A percentile compares a stretch with the other conserved stretches of the same genome.
phyloP scores from a whole-genome alignment of 37 sponge, comb jelly and placozoan species.

The Mnemiopsis leidyi region DNA sequence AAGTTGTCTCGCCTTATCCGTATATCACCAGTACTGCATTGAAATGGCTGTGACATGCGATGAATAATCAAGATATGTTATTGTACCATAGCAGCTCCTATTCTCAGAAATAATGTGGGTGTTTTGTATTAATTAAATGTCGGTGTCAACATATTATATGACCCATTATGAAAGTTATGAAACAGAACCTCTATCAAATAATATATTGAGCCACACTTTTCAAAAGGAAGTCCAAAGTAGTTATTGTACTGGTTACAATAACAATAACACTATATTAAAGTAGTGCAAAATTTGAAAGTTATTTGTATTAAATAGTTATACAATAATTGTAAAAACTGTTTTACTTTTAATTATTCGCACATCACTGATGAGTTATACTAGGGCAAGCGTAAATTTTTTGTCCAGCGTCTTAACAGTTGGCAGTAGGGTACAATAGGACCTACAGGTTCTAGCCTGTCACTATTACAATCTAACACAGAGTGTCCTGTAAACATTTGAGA shows the following conservation, averaged over 20 bases:
- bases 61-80: neutral
- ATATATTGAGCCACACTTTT: neutral
- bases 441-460: no score
- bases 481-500: no score
- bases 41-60: neutral
- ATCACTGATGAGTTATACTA: no score
- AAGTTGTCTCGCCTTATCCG: no score
- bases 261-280: neutral
- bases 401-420: no score
- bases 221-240: neutral
- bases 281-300: neutral
- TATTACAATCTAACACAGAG: no score
- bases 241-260: conserved; percentile 60
- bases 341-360: no score
- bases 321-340: neutral
- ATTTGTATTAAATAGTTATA: neutral
- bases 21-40: neutral
- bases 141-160: neutral
- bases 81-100: neutral
- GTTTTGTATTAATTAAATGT: neutral
- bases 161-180: neutral
- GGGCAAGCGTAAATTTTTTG: no score
- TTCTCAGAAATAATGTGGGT: neutral
- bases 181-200: neutral
- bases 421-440: no score